Evolutionary conservation across 1,140 invertebrate genomes (phyloP).

Genomic region (Drosophila rhopaloa): DNA sequence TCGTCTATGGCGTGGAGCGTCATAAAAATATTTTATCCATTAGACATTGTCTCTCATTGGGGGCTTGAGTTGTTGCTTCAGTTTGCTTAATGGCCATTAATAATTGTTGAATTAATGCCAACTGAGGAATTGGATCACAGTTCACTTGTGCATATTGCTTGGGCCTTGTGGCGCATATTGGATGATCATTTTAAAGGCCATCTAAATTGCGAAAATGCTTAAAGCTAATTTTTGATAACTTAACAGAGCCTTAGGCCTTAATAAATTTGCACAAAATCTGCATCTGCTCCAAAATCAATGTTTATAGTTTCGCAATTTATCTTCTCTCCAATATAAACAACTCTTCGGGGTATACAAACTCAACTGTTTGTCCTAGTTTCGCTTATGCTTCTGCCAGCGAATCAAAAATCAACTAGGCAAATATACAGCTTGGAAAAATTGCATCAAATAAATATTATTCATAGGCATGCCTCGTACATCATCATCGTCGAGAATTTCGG

Average conservation of each 20-base stretch:
- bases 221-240: conserved; percentile 6
- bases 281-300: conserved; percentile 16
- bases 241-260: conserved; percentile 7
- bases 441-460: conserved; percentile 73
- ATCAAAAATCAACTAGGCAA: conserved; percentile 69
- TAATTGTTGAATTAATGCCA: conserved; percentile 76
- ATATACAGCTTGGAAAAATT: conserved; percentile 34
- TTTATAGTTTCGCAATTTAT: conserved; percentile 39
- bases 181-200: conserved; percentile 10
- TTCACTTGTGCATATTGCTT: conserved; percentile 13
- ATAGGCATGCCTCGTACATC: conserved; percentile 57
- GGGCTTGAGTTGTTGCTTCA: conserved; percentile 42
- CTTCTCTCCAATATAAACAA: conserved; percentile 29
- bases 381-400: conserved; percentile 17
- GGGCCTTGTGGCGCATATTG: conserved; percentile 25
- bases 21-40: conserved; percentile 82
- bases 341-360: conserved; percentile 24
- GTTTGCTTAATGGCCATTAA: conserved; percentile 73
- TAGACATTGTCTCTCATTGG: conserved; percentile 54
- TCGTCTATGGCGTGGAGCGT: conserved; percentile 33
- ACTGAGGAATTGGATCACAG: conserved; percentile 33
- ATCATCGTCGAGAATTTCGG: conserved; percentile 36
- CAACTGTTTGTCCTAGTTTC: conserved; percentile 23
- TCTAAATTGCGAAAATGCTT: conserved; percentile 2
- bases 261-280: background rate